phyloP scores from a whole-genome alignment of 2,888 invertebrate genomes.

The Leucozona laternaria region DNA sequence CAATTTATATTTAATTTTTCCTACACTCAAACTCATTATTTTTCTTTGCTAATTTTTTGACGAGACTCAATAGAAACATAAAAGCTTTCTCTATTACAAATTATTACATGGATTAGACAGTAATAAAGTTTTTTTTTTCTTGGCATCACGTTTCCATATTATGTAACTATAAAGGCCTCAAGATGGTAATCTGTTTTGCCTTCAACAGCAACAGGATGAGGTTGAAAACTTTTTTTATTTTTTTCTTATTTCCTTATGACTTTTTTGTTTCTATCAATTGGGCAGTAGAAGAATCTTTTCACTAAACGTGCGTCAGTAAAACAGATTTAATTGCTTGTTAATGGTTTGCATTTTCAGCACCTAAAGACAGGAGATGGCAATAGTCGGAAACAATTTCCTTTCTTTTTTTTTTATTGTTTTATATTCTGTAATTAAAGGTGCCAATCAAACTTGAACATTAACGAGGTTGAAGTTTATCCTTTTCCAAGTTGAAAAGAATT shows the following conservation, averaged over 20 bases:
- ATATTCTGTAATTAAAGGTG: background rate
- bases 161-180: background rate
- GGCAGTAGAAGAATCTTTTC: background rate
- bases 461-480: constrained; percentile 6
- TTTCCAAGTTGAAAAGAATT: background rate
- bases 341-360: background rate
- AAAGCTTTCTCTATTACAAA: no score
- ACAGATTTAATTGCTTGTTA: constrained; percentile 17
- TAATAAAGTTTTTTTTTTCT: no score
- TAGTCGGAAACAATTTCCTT: constrained; percentile 1
- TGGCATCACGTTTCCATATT: no score
- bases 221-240: background rate
- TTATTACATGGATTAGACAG: no score
- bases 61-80: no score
- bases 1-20: no score
- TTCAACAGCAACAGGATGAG: background rate
- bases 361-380: background rate
- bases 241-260: background rate
- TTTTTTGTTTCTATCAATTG: background rate
- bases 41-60: no score
- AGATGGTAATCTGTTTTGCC: background rate
- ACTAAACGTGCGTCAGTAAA: background rate
- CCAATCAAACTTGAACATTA: constrained; percentile 7
- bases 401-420: background rate
- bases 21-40: no score